These are phyloP conservation scores for Nebria salina DNA, from an alignment of 2,888 invertebrate species.

Conservation along the genomic window DNA sequence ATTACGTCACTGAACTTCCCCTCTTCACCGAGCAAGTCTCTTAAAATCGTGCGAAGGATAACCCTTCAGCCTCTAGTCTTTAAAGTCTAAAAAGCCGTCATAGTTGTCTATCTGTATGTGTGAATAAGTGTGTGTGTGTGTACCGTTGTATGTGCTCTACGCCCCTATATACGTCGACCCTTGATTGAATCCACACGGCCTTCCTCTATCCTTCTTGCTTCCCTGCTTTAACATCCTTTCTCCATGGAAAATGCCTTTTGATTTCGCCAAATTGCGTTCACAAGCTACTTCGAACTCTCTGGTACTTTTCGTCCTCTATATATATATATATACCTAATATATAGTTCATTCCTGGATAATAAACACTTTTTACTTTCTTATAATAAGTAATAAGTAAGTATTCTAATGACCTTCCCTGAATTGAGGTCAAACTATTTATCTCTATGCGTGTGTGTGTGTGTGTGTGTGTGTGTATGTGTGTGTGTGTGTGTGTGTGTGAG, in stretches of 20 bases:
- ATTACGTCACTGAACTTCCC: slow-evolving; percentile 43
- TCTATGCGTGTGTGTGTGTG: no score
- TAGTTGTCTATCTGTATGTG: neutral
- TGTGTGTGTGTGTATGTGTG: no score
- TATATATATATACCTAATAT: neutral
- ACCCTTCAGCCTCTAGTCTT: neutral
- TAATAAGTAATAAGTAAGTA: no score
- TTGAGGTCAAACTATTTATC: no score
- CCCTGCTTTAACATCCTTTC: slow-evolving; percentile 24
- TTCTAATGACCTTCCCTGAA: no score
- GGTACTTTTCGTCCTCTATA: neutral
- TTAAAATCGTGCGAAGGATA: neutral
- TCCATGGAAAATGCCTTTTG: slow-evolving; percentile 35
- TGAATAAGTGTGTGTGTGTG: neutral
- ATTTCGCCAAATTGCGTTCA: slow-evolving; percentile 38
- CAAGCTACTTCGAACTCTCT: neutral
- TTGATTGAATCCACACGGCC: slow-evolving; percentile 38
- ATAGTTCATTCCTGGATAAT: neutral
- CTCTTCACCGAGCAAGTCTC: slow-evolving; percentile 25
- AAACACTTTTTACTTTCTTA: no score
- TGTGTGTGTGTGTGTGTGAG: no score
- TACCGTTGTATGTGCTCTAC: neutral
- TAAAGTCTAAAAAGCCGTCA: neutral
- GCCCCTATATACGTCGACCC: slow-evolving; percentile 7
- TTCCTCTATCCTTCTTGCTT: slow-evolving; percentile 13